Evolutionary conservation across 2,888 invertebrate genomes (phyloP), one percentile per base, ranked within the genome.

Genomic region (Thalpophila matura): DNA sequence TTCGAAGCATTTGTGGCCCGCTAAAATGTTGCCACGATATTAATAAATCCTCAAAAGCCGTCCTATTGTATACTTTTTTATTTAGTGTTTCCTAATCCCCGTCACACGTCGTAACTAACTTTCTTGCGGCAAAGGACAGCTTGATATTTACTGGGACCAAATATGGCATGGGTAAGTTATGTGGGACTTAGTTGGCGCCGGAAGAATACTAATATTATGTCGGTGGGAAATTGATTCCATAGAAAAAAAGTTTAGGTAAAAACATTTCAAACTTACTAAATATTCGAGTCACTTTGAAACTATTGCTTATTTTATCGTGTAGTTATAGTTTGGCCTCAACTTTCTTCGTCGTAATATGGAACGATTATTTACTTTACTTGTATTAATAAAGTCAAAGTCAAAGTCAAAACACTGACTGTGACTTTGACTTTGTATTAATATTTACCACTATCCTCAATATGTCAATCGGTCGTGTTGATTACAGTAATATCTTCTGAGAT

Each of bases 101-200:
- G 57, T 68, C 63, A 76, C 63, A 65, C 53, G 40, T 59, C 53
- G 40, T 59, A 37, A 64, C 57, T 59, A 70, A 78, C 53, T 77
- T 79, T 58, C 61, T 50, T 58, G 64, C 20, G 57, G 64, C 49
- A 66, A 55, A 64, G 45, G 63, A 80, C 59, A 68, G 61, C 50
- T 66, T 71, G 57, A 70, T 71, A 80, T 78, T 71, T 68, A 80
- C 65, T 60, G 56, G 50, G 31, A 29, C 58, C 71, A 43, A 77
- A 73, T 73, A 80, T 77, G 60, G 60, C 60, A 42, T 5, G n/a
- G 27, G 20, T 58, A 53, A 60, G 50, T 76, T 61, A 72, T 66
- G 51, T 56, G 37, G 43, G 38, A 67, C 57, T 65, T 76, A 59
- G 35, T 57, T 14, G 51, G 27, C 49, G 60, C 35, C 53, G 14